Evolutionary conservation across 2,888 invertebrate species (phyloP), one percentile per base, ranked within the genome.

Genomic region (Willowsia nigromaculata): DNA sequence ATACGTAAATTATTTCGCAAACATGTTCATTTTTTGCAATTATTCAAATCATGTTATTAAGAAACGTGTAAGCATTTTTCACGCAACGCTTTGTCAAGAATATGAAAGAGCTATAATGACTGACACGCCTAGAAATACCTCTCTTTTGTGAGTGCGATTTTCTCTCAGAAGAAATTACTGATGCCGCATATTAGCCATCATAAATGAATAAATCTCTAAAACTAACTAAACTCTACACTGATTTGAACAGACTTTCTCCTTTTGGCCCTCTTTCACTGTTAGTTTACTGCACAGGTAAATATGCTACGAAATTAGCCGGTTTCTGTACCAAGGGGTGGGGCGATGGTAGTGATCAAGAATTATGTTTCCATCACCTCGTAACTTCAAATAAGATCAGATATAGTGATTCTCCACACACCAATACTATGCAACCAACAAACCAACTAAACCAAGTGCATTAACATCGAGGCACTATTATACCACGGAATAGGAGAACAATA

Each of bases 291-390:
- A 30, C 50, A 27, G 47, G 13, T 25, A 6, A 71, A 4, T 18
- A 74, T 27, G 47, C 22, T 43, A 3, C 15, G 15, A 18, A n/a
- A 33, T 1, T 9, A n/a, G 27, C 4, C 18, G 40, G 25, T 53
- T 62, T 62, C 2, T 27, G n/a, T 82, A 33, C 25, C 15, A 30
- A n/a, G 30, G 15, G 62, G 13, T 30, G 27, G 5, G 62, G 25
- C 3, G 18, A 56, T 86, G 68, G n/a, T 53, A 11, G 68, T 80
- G 80, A 80, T 80, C 78, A 83, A 50, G 27, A 82, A 88, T 50
- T 65, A 74, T 27, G 65, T 47, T 80, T 56, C 59, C 43, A 50
- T 33, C 65, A 62, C 53, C 78, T 43, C 18, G 85, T 85, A 37
- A 68, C 68, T 13, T 62, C 15, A 13, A 15, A 30, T 30, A 27